Percentiles rank a stretch among this genome's conserved stretches.
Conservation (phyloP, 2,888 invertebrate species). For the Helleia helle region DNA sequence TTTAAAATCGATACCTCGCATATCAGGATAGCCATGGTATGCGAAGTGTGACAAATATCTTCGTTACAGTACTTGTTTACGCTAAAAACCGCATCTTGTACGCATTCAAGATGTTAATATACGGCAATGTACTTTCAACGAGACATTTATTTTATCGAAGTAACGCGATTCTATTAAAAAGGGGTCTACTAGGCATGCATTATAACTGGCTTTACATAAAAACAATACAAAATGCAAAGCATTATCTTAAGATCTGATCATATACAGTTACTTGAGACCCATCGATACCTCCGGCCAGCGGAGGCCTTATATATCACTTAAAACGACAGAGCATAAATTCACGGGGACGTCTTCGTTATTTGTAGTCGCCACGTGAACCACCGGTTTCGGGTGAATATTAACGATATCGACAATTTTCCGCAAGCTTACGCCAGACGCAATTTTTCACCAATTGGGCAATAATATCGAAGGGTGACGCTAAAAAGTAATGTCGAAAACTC, state of each 20-base stretch:
- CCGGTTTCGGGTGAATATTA: constrained; percentile 72
- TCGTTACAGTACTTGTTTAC: too few species aligned
- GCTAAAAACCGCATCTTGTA: too few species aligned
- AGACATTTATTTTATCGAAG: too few species aligned
- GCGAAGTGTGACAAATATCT: too few species aligned
- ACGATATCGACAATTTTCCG: constrained; percentile 73
- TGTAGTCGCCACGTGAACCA: constrained; percentile 70
- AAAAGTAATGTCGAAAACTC: constrained; percentile 17
- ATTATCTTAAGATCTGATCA: constrained; percentile 29
- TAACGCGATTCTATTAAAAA: too few species aligned
- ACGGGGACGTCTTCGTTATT: constrained; percentile 65
- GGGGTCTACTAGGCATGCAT: too few species aligned
- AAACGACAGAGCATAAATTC: constrained; percentile 69
- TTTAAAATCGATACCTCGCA: too few species aligned
- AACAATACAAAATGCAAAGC: too few species aligned
- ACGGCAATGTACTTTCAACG: too few species aligned
- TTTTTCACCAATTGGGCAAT: constrained; percentile 73
- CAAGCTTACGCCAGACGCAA: constrained; percentile 69
- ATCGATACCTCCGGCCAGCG: constrained; percentile 41
- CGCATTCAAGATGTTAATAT: too few species aligned
- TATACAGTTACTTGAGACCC: constrained; percentile 50
- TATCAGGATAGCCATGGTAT: too few species aligned
- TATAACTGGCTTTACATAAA: too few species aligned
- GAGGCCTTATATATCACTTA: constrained; percentile 62
- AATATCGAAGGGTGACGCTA: constrained; percentile 47